Conservation (phyloP, 2,113 vertebrate species). For the Diadophis punctatus region DNA sequence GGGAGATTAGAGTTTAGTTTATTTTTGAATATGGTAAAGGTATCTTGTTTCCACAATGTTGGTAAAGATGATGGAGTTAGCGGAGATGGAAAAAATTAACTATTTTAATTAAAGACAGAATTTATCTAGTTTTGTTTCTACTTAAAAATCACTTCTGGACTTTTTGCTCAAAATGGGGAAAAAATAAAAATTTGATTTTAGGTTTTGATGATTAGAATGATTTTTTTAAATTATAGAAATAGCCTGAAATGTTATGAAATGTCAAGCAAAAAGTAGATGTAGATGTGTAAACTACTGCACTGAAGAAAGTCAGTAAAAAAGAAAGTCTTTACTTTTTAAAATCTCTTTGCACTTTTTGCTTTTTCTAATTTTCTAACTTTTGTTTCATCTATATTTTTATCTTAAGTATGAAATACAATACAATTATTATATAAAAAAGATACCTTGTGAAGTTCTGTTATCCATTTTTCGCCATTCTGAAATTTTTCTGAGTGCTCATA, state of each 20-base stretch:
- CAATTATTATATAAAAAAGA: neutral
- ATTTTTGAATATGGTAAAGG: neutral
- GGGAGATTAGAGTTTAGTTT: neutral
- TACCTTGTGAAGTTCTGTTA: neutral
- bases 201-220: neutral
- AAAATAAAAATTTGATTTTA: neutral
- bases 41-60: neutral
- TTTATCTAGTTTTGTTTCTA: neutral
- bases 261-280: neutral
- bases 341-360: neutral
- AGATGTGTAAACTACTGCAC: neutral
- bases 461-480: neutral
- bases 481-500: neutral
- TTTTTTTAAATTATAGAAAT: too few relatives aligned
- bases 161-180: neutral
- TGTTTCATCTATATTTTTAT: neutral
- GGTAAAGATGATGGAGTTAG: neutral
- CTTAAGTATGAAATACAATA: neutral
- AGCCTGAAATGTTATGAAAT: neutral
- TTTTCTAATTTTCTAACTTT: neutral
- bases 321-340: neutral
- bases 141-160: neutral
- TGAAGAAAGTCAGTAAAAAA: neutral
- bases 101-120: neutral
- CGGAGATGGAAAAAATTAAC: neutral